phyloP scores from a whole-genome alignment of 2,888 invertebrate species.

The Thyatira batis region DNA sequence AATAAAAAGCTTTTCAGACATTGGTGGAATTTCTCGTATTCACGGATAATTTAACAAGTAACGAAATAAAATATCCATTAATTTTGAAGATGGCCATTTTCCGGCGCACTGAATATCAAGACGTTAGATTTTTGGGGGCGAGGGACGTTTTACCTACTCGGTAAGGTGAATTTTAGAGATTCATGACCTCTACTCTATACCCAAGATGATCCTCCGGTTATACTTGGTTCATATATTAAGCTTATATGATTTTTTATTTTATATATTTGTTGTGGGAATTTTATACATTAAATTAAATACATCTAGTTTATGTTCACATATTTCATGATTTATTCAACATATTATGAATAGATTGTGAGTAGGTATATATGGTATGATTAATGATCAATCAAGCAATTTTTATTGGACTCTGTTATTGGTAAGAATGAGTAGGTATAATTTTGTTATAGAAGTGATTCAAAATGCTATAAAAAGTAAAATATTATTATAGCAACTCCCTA shows the following conservation, averaged over 20 bases:
- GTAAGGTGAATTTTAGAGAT: conserved; percentile 47
- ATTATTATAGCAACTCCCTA: background rate
- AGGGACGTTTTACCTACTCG: conserved; percentile 46
- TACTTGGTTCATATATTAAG: background rate
- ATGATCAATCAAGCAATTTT: too few relatives aligned
- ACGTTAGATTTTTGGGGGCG: conserved; percentile 56
- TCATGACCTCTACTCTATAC: conserved; percentile 29
- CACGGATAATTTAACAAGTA: conserved; percentile 76
- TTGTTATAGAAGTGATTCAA: background rate
- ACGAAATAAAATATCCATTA: conserved; percentile 80
- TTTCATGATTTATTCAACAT: too few relatives aligned
- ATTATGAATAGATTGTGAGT: too few relatives aligned
- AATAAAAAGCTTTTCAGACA: conserved; percentile 40
- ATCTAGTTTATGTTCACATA: too few relatives aligned
- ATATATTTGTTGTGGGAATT: too few relatives aligned
- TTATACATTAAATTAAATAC: too few relatives aligned
- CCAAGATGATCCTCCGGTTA: conserved; percentile 17
- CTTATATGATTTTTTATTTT: background rate
- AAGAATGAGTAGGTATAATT: too few relatives aligned
- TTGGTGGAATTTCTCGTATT: conserved; percentile 58
- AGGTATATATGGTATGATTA: too few relatives aligned
- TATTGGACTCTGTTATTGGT: too few relatives aligned
- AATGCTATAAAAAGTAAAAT: background rate
- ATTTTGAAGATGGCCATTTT: conserved; percentile 77
- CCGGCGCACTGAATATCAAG: conserved; percentile 61